phyloP scores from a whole-genome alignment of 1,140 invertebrate species.

The Pseudobourletiella spinata region DNA sequence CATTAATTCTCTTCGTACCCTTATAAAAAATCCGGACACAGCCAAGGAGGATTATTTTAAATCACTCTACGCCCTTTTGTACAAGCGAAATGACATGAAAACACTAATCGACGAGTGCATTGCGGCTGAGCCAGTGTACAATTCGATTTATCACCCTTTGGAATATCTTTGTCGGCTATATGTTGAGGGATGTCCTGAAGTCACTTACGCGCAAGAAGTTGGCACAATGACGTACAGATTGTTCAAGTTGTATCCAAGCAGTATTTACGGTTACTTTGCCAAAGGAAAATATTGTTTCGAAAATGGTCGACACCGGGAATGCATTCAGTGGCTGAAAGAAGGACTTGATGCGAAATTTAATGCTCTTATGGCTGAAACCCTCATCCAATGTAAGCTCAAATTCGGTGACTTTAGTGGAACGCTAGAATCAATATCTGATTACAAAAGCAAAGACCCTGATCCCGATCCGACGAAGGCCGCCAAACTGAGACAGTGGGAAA shows the following conservation, averaged over 20 bases:
- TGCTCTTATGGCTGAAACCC: neutral
- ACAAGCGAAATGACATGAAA: neutral
- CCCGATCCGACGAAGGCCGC: too few relatives aligned
- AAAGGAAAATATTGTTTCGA: conserved; percentile 15
- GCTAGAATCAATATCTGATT: neutral
- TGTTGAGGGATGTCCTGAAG: neutral
- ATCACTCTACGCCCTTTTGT: conserved; percentile 3
- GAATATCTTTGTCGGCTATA: conserved; percentile 13
- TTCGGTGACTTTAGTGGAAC: conserved; percentile 12
- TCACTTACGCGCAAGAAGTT: neutral
- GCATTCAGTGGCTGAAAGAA: conserved; percentile 4
- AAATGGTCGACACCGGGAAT: neutral
- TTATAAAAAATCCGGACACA: conserved; percentile 1
- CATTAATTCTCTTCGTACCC: neutral
- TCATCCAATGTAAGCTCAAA: conserved; percentile 1
- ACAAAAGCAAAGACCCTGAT: too few relatives aligned
- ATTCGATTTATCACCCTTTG: conserved; percentile 7
- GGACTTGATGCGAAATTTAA: conserved; percentile 7
- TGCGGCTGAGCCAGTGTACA: neutral
- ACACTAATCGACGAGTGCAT: neutral
- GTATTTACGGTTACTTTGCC: conserved; percentile 8
- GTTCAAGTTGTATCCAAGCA: conserved; percentile 14
- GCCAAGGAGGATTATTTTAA: conserved; percentile 9
- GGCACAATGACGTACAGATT: neutral
- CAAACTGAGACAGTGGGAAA: neutral